Conservation (phyloP, 2,113 vertebrate genomes). For the human (Homo sapiens) region GRCh38 chr6:151004501-151005000, state of each 20-base stretch:
- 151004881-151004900: not conserved
- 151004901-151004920: not conserved
- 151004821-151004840: not conserved
- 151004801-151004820: constrained; percentile 57
- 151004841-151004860: constrained; percentile 20
- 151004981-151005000: not conserved
- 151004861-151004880: not conserved
- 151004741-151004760: not conserved
- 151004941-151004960: constrained; percentile 53
- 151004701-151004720: not conserved
- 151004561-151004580: not conserved
- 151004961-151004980: not conserved
- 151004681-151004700: not conserved
- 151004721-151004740: not conserved
- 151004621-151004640: not conserved
- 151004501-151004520: not conserved
- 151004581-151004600: accelerated
- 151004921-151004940: not conserved
- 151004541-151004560: accelerated
- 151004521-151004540: not conserved
- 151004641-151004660: not conserved
- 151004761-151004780: not conserved
- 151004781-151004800: not conserved
- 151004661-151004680: not conserved
- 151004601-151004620: not conserved